Base-by-base conservation (phyloP, 2,888 invertebrate species). In the Chalcosyrphus nemorum region DNA sequence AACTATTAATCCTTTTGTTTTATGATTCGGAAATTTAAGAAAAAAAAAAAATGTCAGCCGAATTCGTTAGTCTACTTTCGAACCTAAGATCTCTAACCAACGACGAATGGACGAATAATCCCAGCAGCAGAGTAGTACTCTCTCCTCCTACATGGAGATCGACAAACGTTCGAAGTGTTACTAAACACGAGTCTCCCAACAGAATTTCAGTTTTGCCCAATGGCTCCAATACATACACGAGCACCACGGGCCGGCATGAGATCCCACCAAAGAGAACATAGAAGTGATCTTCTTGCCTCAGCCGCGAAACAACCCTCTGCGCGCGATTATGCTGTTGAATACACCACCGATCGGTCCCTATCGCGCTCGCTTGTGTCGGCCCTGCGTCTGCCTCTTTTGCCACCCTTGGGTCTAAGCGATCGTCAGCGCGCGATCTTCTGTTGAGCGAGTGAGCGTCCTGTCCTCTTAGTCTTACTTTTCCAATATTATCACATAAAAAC, bases 101-200 rank as follows among this genome's bases (percentile, higher is more conserved):
- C 74, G 68, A 84, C 74, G 63, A 63, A 65, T 70, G 74, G 82
- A 84, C 77, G 74, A 82, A 74, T 70, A 70, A 84, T 84, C 80
- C 80, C 63, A 84, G 80, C 74, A 80, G 80, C 72, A 80, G 75
- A 71, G 65, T 56, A 82, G 56, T 56, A 71, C 89, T 89, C 90
- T 90, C 89, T 81, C 85, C 87, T 81, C 90, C 90, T 89, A 89
- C 90, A 91, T 91, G 92, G 91, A 90, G 91, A 90, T 91, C 91
- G 90, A 90, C 90, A 91, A 91, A 90, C 91, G 92, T 90, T 91
- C 92, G 90, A 90, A 91, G 88, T 89, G 89, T 89, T 91, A 91
- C 91, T 91, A 91, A 91, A 91, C 88, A 87, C 90, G 90, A 88
- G 88, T 87, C 88, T 87, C 88, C 84, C 87, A 85, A 88, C 89